phyloP scores from a whole-genome alignment of 2,113 vertebrate species.

The Tetrax tetrax region DNA sequence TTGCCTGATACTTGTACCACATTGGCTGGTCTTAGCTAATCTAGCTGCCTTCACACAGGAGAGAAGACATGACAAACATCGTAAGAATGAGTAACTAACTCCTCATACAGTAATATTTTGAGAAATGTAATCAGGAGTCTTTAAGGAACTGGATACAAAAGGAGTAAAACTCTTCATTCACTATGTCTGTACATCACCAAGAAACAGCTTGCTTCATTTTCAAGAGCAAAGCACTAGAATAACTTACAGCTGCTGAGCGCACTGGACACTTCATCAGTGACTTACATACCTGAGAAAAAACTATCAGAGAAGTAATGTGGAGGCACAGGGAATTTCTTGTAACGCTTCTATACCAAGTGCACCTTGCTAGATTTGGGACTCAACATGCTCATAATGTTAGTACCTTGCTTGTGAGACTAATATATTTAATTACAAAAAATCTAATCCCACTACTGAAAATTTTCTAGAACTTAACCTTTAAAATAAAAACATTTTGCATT shows the following conservation, averaged over 20 bases:
- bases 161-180: not conserved
- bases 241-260: not conserved
- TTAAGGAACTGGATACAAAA: not conserved
- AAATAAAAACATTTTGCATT: not conserved
- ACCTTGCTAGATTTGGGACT: not conserved
- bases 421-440: not conserved
- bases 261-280: not conserved
- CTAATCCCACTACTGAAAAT: not conserved
- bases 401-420: not conserved
- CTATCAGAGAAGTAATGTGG: not conserved
- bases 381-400: not conserved
- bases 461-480: not conserved
- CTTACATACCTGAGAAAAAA: not conserved
- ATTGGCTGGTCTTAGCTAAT: not conserved
- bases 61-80: not conserved
- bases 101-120: not conserved
- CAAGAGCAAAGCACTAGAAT: not conserved
- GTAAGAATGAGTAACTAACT: not conserved
- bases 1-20: not conserved
- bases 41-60: not conserved
- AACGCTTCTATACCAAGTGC: accelerated
- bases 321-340: not conserved
- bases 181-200: not conserved
- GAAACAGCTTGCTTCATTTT: not conserved
- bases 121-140: not conserved